These are phyloP conservation scores for Trichogramma dendrolimi DNA, from an alignment of 2,888 invertebrate species.

Conservation along the genomic window DNA sequence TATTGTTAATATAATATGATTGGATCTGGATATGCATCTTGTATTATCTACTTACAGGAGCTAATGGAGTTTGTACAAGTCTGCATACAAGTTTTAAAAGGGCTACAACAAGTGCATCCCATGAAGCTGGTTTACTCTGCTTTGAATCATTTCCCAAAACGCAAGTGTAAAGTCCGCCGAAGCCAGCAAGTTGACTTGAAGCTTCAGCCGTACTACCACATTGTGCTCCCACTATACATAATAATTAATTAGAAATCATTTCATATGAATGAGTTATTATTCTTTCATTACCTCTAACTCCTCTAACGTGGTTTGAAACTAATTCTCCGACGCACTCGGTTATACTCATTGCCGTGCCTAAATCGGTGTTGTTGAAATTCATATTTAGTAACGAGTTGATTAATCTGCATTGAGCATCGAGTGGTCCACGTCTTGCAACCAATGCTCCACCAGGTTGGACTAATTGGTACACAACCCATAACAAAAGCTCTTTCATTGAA, in stretches of 20 bases:
- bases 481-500: conserved; percentile 61
- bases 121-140: conserved; percentile 65
- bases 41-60: conserved; percentile 46
- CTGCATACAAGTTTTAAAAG: conserved; percentile 66
- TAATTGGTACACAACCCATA: conserved; percentile 69
- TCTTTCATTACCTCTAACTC: conserved; percentile 39
- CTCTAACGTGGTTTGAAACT: conserved; percentile 47
- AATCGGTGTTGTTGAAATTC: conserved; percentile 66
- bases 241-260: background rate
- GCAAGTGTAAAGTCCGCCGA: conserved; percentile 74
- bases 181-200: conserved; percentile 58
- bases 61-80: conserved; percentile 62
- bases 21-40: background rate
- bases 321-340: conserved; percentile 65
- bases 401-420: conserved; percentile 73
- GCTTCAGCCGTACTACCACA: conserved; percentile 49
- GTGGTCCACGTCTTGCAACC: conserved; percentile 63
- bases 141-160: conserved; percentile 64
- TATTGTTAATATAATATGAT: conserved; percentile 5
- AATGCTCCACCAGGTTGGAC: conserved; percentile 66
- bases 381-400: conserved; percentile 64
- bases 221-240: conserved; percentile 43
- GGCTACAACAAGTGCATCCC: conserved; percentile 68
- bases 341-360: conserved; percentile 69
- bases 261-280: too few species aligned